Evolutionary conservation across 2,113 vertebrate genomes (phyloP).

Genomic region (Neodontobutis hainanensis): DNA sequence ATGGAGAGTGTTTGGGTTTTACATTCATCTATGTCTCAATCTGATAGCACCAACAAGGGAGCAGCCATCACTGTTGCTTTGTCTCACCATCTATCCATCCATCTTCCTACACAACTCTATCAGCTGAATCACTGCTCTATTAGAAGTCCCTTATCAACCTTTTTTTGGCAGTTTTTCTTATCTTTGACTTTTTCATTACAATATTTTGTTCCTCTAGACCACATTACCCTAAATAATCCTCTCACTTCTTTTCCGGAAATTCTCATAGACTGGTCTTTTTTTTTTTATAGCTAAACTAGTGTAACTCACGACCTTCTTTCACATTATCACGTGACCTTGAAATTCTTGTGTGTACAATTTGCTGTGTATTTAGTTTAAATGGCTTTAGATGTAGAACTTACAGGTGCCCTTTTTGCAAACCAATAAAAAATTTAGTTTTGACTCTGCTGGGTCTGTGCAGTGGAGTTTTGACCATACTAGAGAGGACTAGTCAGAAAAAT

Average conservation of each 20-base stretch:
- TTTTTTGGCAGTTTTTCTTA: neutral
- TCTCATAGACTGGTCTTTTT: neutral
- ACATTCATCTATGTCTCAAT: conserved; percentile 14
- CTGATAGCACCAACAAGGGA: conserved; percentile 21
- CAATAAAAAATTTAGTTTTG: too few relatives aligned
- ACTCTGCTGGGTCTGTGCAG: too few relatives aligned
- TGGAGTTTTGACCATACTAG: too few relatives aligned
- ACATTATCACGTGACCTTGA: too few relatives aligned
- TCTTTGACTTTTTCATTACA: neutral
- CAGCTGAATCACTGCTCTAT: conserved; percentile 6
- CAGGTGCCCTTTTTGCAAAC: too few relatives aligned
- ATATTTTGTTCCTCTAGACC: neutral
- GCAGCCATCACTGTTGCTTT: neutral
- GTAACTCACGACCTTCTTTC: neutral
- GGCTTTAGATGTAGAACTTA: too few relatives aligned
- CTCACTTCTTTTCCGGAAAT: neutral
- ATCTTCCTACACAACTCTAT: neutral
- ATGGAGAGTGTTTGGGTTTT: neutral
- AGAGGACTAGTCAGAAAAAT: too few relatives aligned
- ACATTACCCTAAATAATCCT: conserved; percentile 1
- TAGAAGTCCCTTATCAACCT: neutral
- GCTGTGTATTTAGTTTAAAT: too few relatives aligned
- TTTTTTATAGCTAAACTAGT: neutral
- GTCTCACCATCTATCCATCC: conserved; percentile 25
- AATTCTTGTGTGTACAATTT: too few relatives aligned